phyloP scores from a whole-genome alignment of 2,888 invertebrate species.

The Galeopsomyia nigrocyanea region DNA sequence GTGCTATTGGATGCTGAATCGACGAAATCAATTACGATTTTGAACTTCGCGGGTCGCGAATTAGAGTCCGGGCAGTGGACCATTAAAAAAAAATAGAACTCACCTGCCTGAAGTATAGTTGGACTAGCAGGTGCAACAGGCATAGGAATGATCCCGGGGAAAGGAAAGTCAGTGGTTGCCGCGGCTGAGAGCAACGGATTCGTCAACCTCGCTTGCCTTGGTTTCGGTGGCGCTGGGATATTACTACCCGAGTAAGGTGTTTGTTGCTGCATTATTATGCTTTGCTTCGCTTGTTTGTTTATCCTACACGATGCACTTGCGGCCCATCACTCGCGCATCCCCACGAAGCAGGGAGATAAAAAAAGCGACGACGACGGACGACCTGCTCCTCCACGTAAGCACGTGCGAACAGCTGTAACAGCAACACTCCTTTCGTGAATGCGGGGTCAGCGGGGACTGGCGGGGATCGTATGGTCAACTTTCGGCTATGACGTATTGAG shows the following conservation, averaged over 20 bases:
- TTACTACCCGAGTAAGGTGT: too few species aligned
- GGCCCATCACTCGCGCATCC: constrained; percentile 31
- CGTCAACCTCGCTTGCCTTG: constrained; percentile 71
- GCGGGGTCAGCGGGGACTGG: too few species aligned
- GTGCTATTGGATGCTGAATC: too few species aligned
- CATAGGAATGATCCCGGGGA: constrained; percentile 78
- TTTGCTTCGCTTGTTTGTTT: constrained; percentile 25
- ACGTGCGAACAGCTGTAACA: constrained; percentile 40
- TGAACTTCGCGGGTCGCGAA: too few species aligned
- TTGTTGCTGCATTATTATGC: constrained; percentile 9
- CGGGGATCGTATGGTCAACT: too few species aligned
- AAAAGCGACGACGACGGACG: constrained; percentile 5
- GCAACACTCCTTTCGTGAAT: not conserved
- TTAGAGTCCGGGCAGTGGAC: too few species aligned
- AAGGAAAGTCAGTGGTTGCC: constrained; percentile 76
- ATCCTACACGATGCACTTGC: constrained; percentile 14
- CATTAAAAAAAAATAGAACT: constrained; percentile 55
- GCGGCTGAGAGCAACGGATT: constrained; percentile 82
- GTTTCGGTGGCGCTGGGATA: constrained; percentile 53
- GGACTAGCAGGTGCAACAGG: constrained; percentile 72
- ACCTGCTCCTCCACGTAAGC: constrained; percentile 54
- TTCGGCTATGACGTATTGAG: constrained; percentile 5
- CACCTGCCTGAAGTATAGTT: constrained; percentile 63
- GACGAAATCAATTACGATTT: too few species aligned
- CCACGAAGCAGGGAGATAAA: too few species aligned